These are phyloP conservation scores for Danio kyathit DNA, from an alignment of 2,797 vertebrate genomes.

Conservation along the genomic window DNA sequence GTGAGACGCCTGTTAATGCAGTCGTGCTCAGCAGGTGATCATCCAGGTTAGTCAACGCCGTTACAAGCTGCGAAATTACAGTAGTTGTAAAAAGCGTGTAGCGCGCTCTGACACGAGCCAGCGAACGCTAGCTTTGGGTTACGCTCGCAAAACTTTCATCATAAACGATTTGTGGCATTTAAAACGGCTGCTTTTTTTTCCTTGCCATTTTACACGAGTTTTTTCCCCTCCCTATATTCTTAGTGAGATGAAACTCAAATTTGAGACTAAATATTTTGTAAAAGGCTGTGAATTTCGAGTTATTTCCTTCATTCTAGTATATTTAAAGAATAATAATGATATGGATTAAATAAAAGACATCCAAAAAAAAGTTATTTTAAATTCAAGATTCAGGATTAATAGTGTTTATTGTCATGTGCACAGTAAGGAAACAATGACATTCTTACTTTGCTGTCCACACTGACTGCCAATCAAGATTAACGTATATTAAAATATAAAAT, in stretches of 20 bases:
- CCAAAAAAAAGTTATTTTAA: too few relatives aligned
- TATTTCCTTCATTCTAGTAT: neutral
- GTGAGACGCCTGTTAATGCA: slow-evolving; percentile 36
- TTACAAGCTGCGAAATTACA: slow-evolving; percentile 41
- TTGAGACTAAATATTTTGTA: neutral
- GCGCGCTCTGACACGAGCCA: neutral
- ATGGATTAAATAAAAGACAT: too few relatives aligned
- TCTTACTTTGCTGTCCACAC: too few relatives aligned
- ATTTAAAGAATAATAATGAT: too few relatives aligned
- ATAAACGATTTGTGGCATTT: slow-evolving; percentile 1
- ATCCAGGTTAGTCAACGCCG: slow-evolving; percentile 45
- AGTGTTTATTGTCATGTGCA: too few relatives aligned
- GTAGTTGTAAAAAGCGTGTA: slow-evolving; percentile 14
- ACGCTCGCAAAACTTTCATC: neutral
- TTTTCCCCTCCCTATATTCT: neutral
- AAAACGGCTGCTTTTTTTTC: neutral
- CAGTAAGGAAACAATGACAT: too few relatives aligned
- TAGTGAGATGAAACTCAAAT: neutral
- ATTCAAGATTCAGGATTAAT: too few relatives aligned
- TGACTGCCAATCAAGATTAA: too few relatives aligned
- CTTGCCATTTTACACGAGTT: too few relatives aligned
- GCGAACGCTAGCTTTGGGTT: neutral
- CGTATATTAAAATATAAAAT: too few relatives aligned
- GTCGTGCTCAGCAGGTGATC: slow-evolving; percentile 45
- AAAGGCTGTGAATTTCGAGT: neutral